Base-by-base conservation (phyloP, 2,797 vertebrate species). In the Lemur catta region DNA sequence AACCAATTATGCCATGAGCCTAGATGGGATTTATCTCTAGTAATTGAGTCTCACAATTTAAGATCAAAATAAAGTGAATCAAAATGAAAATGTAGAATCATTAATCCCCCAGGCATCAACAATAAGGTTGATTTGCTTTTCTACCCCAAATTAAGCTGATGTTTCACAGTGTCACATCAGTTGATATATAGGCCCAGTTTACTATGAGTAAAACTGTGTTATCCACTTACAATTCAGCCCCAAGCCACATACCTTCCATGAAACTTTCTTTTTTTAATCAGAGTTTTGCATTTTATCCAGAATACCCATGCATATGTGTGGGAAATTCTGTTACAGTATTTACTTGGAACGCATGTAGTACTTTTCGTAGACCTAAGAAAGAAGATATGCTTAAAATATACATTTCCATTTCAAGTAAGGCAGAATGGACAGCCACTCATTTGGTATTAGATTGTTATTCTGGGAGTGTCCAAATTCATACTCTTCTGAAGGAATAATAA, bases 41-140 rank as follows among this genome's bases (percentile, higher is more conserved):
- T 97, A 97, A 98, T 97, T 97, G 96, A 97, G 90, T 95, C 74
- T 97, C 59, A 93, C 92, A 92, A 95, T 94, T 96, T 97, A 97
- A 96, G 87, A 94, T 96, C 93, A 93, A 97, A 97, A 97, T 95
- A 97, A 97, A 97, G 89, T 91, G 91, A 97, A 92, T 97, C 76
- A 95, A 94, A 97, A 94, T 97, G 93, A 97, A 97, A 97, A 95
- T 96, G 92, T 76, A 84, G 92, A 94, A 67, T 89, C 69, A 82
- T 97, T 96, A 97, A 97, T 92, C 94, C 98, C 94, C 74, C 81
- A 92, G 96, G 97, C 97, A 96, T 97, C 95, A 97, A 96, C 93
- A 96, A 82, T 91, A 95, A 86, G 63, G 89, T 93, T 97, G 93
- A 97, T 97, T 96, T 92, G 55, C 50, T 97, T 80, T 89, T 97